phyloP scores from a whole-genome alignment of 2,888 invertebrate species.

The Caenorhabditis sp. region DNA sequence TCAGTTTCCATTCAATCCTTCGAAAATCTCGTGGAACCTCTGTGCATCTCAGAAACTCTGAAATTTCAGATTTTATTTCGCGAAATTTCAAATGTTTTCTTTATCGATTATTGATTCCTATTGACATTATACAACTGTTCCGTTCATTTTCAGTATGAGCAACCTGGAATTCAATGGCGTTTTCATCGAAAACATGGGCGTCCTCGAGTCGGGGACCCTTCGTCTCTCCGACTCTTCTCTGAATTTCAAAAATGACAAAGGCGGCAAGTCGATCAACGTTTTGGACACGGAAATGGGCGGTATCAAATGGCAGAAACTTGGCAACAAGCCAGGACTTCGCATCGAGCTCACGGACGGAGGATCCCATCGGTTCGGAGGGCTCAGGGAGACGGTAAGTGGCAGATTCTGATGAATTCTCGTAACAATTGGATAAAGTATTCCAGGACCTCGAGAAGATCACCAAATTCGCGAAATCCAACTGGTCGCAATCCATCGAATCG shows the following conservation, averaged over 20 bases:
- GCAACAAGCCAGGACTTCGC: conserved; percentile 92
- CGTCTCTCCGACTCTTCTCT: conserved; percentile 94
- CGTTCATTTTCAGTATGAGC: conserved; percentile 27
- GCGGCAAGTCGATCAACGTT: conserved; percentile 91
- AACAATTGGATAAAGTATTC: background rate
- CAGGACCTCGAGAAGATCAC: conserved; percentile 95
- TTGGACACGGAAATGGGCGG: conserved; percentile 91
- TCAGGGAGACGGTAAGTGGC: conserved; percentile 87
- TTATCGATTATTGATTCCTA: no score
- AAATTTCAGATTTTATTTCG: no score
- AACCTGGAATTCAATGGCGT: conserved; percentile 74
- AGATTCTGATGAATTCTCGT: background rate
- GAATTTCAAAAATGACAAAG: conserved; percentile 95
- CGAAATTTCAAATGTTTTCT: no score
- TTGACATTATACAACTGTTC: no score
- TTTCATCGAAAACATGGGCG: conserved; percentile 78
- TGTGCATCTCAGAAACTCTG: no score
- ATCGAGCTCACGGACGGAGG: conserved; percentile 93
- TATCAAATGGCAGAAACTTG: conserved; percentile 94
- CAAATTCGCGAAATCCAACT: conserved; percentile 91
- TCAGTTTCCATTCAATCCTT: no score
- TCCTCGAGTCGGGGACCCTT: conserved; percentile 87
- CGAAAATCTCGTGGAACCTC: no score
- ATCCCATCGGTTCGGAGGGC: conserved; percentile 94
- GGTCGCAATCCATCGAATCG: conserved; percentile 90